Percentiles rank a stretch among this genome's conserved stretches.
These are phyloP conservation scores for Strigops habroptila DNA, from an alignment of 2,113 vertebrate genomes.

Conservation along the genomic window DNA sequence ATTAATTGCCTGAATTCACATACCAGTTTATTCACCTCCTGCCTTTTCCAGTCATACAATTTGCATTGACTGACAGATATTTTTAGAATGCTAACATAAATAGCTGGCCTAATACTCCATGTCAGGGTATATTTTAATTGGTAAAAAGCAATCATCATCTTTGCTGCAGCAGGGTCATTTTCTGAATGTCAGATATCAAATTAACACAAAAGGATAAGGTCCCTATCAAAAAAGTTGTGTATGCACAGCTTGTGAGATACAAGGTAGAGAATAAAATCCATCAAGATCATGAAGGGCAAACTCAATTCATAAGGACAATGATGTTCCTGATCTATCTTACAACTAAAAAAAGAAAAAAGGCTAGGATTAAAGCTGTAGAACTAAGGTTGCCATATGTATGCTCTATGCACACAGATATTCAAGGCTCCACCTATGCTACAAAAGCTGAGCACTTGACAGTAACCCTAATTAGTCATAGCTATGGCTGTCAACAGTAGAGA, in stretches of 20 bases:
- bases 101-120: conserved; percentile 26
- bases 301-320: neutral
- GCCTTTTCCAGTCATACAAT: conserved; percentile 26
- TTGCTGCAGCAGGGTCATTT: conserved; percentile 33
- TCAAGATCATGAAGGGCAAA: neutral
- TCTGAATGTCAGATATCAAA: conserved; percentile 51
- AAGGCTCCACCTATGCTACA: neutral
- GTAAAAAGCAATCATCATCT: conserved; percentile 38
- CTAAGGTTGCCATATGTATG: neutral
- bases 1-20: conserved; percentile 63
- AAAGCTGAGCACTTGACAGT: neutral
- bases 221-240: neutral
- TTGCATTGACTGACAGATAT: conserved; percentile 59
- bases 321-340: neutral
- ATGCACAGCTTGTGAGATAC: neutral
- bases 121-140: conserved; percentile 57
- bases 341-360: neutral
- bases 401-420: neutral
- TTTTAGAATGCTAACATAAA: conserved; percentile 41
- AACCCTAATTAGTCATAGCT: conserved; percentile 2
- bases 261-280: neutral
- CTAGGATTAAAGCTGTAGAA: neutral
- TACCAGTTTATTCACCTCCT: conserved; percentile 31
- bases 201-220: conserved; percentile 28
- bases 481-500: neutral